Evolutionary conservation across 2,888 invertebrate genomes (phyloP).

Genomic region (Miltochrista miniata): DNA sequence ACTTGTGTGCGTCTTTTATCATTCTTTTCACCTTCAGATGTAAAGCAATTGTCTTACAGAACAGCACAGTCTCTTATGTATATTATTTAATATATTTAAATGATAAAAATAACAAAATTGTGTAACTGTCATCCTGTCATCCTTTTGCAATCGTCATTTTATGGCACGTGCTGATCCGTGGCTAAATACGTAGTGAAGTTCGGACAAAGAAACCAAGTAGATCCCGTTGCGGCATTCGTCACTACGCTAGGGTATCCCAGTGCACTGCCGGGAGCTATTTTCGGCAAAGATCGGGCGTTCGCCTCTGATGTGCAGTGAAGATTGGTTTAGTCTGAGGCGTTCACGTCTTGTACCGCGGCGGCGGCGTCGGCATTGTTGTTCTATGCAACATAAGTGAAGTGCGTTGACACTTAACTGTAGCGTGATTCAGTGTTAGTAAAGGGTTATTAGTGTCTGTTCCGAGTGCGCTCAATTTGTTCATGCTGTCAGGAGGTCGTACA

Average conservation of each 20-base stretch:
- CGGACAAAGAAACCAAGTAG: constrained; percentile 59
- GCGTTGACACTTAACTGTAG: constrained; percentile 81
- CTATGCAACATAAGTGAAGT: constrained; percentile 73
- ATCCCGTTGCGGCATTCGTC: constrained; percentile 63
- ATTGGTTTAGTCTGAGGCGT: constrained; percentile 65
- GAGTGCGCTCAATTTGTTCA: constrained; percentile 64
- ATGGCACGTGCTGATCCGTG: constrained; percentile 26
- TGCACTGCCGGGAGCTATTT: constrained; percentile 82
- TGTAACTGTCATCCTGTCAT: background rate
- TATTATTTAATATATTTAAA: background rate
- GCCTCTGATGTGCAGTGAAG: constrained; percentile 67
- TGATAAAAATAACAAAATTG: background rate
- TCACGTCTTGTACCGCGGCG: constrained; percentile 49
- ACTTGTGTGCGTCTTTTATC: constrained; percentile 55
- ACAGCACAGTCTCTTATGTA: constrained; percentile 30
- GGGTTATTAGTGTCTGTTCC: constrained; percentile 66
- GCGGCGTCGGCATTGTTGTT: constrained; percentile 51
- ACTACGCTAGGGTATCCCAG: constrained; percentile 63
- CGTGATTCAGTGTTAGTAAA: constrained; percentile 71
- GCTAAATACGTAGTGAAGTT: constrained; percentile 39
- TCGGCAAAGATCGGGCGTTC: constrained; percentile 71
- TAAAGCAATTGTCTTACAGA: constrained; percentile 43
- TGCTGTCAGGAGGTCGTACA: constrained; percentile 61
- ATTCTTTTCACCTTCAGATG: constrained; percentile 72
- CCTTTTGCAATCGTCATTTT: background rate